Conservation (phyloP, 2,113 vertebrate genomes). For the Edolisoma coerulescens region DNA sequence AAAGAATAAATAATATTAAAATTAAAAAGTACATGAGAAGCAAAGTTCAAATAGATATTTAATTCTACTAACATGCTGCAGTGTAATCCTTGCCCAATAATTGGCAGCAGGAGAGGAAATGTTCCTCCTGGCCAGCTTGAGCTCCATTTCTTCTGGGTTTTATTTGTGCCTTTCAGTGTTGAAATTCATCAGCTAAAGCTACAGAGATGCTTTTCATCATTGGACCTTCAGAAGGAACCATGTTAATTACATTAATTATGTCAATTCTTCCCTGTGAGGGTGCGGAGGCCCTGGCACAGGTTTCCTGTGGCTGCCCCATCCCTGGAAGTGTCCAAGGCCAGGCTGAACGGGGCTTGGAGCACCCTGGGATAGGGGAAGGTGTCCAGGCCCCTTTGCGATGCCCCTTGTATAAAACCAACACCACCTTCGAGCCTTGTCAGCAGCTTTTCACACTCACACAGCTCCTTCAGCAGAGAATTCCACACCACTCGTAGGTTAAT, state of each 20-base stretch:
- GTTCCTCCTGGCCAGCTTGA: background rate
- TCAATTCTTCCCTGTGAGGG: background rate
- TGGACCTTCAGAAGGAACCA: background rate
- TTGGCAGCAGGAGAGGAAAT: background rate
- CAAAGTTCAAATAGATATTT: conserved; percentile 32
- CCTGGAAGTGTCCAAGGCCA: background rate
- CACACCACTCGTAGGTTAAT: background rate
- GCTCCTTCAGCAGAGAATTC: background rate
- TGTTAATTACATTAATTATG: background rate
- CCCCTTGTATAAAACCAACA: background rate
- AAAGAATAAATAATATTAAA: conserved; percentile 58
- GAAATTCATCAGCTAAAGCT: background rate
- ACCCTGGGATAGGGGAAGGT: fast-evolving
- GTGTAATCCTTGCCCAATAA: background rate
- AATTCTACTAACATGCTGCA: background rate
- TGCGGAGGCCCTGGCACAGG: background rate
- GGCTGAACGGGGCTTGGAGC: background rate
- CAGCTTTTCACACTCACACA: background rate
- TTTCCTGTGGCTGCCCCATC: background rate
- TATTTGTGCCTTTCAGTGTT: background rate
- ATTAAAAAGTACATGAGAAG: conserved; percentile 35
- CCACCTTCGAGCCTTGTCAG: background rate
- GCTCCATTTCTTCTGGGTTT: background rate
- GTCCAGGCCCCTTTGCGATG: background rate
- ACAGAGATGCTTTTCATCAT: background rate